A percentile compares a stretch with the other conserved stretches of the same genome.
These are phyloP conservation scores for Drosophila persimilis DNA, from an alignment of 1,140 invertebrate genomes.

Conservation along the genomic window DNA sequence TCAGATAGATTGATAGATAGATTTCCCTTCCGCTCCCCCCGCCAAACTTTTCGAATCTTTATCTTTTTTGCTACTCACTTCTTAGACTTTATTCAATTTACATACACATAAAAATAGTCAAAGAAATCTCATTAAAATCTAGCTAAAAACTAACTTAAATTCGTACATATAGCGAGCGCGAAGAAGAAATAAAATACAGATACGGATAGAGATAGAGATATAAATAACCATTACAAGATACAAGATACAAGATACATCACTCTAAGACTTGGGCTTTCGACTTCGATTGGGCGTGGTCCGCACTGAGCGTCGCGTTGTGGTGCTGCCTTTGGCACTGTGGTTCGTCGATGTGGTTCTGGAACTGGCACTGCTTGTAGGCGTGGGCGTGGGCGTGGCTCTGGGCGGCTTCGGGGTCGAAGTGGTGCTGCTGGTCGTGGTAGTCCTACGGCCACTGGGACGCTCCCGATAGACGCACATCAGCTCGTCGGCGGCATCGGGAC, in stretches of 20 bases:
- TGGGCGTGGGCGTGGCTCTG: slow-evolving; percentile 2
- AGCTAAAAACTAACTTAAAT: slow-evolving; percentile 66
- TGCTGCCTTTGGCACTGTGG: slow-evolving; percentile 14
- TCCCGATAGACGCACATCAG: slow-evolving; percentile 84
- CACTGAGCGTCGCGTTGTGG: slow-evolving; percentile 45
- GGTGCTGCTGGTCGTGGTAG: slow-evolving; percentile 19
- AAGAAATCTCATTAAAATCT: slow-evolving; percentile 39
- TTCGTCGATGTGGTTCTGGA: slow-evolving; percentile 5
- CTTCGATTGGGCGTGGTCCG: slow-evolving; percentile 67
- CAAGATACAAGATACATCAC: slow-evolving; percentile 40
- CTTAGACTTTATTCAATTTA: slow-evolving; percentile 71
- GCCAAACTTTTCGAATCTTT: neutral
- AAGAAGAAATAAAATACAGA: slow-evolving; percentile 28
- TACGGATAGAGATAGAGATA: slow-evolving; percentile 8
- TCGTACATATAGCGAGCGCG: slow-evolving; percentile 62
- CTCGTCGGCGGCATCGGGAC: slow-evolving; percentile 86
- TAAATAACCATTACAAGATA: slow-evolving; percentile 54
- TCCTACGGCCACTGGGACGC: slow-evolving; percentile 38
- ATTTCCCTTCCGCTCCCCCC: too few relatives aligned
- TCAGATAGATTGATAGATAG: too few relatives aligned
- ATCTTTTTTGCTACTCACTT: slow-evolving; percentile 17
- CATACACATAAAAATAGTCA: slow-evolving; percentile 72
- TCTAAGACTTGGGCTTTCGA: slow-evolving; percentile 73
- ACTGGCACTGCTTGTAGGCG: neutral
- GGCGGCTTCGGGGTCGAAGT: slow-evolving; percentile 21